Evolutionary conservation across 2,797 vertebrate genomes (phyloP), one percentile per base, ranked within the genome.

Genomic region (Xiphorhynchus erythropygius): DNA sequence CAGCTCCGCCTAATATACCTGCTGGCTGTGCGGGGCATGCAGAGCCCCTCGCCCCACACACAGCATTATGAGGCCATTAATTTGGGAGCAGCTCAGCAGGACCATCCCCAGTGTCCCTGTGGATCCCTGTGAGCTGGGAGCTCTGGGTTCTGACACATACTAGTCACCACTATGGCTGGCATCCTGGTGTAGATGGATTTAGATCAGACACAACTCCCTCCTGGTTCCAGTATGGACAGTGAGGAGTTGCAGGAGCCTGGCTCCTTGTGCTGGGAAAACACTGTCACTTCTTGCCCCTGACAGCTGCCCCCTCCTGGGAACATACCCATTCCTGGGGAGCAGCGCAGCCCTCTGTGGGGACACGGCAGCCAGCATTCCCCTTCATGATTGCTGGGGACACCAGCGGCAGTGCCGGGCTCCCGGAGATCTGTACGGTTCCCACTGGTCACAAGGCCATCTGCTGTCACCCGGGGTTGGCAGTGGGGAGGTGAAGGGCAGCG

Each of bases 1-100:
- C 97, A 97, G 93, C 96, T 96, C 94, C 92, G 84, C 93, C 84
- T 92, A 82, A 93, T 92, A 75, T 91, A 97, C 94, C 96, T 97
- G 92, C 89, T 0, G 62, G 94, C 91, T 63, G 73, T 69, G 89
- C 3, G 18, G 93, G 95, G 83, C 96, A 49, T 5, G 0, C n/a
- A 1, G 47, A 83, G 41, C 87, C 89, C 76, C 90, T 77, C 15
- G 37, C 81, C 57, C 71, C 52, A 2, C 9, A 1, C 1, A 0
- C 65, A 14, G 87, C 28, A 37, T 93, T 89, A 89, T 86, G 78
- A 92, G 64, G 69, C 80, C 87, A 63, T 96, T 92, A 53, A 9
- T 94, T 93, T 83, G 84, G 77, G 68, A 93, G 37, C 79, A 64
- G 74, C 50, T 63, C 1, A 0, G 82, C 50, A 83, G 94, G 82